Evolutionary conservation across 1,140 invertebrate genomes (phyloP), one percentile per base, ranked within the genome.

Genomic region (Drosophila takahashii): DNA sequence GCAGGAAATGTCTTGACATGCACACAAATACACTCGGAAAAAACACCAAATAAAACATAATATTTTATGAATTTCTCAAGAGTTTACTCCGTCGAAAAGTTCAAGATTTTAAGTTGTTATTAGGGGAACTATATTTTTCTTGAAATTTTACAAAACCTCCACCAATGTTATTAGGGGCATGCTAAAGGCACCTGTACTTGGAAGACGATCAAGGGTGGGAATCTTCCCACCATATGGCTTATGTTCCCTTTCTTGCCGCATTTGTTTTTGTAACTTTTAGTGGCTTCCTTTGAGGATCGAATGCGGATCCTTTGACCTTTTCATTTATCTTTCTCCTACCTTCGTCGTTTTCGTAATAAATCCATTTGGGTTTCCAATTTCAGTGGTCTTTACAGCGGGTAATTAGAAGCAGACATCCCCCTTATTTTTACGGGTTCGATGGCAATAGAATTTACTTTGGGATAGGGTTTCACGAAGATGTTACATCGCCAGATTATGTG

Each of bases 311-410:
- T 34, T 65, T 53, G 64, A 65, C 44, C 58, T 78, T 67, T 59
- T 54, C 15, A 11, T 37, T 41, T 42, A 2, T 36, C 26, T 32
- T 42, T 29, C 32, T 13, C 37, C 36, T 36, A 9, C 26, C 51
- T 36, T 47, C 41, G 15, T 32, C 51, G 29, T 56, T 42, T 36
- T 60, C 22, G 50, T 74, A 83, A 81, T 78, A 81, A 83, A 83
- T 74, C 74, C 72, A 81, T 79, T 83, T 70, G 62, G 70, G 79
- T 83, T 26, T 81, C 62, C 57, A 61, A 78, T 81, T 81, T 69
- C 67, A 48, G 18, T 65, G 37, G 42, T 7, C 34, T 62, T 37
- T 37, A 42, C 27, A 26, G 41, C 76, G 51, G 54, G 56, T 72
- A 67, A 67, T 67, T 65, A 42, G 29, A 65, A 44, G 4, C 60